Evolutionary conservation across 2,888 invertebrate genomes (phyloP).

Genomic region (Epinotia demarniana): DNA sequence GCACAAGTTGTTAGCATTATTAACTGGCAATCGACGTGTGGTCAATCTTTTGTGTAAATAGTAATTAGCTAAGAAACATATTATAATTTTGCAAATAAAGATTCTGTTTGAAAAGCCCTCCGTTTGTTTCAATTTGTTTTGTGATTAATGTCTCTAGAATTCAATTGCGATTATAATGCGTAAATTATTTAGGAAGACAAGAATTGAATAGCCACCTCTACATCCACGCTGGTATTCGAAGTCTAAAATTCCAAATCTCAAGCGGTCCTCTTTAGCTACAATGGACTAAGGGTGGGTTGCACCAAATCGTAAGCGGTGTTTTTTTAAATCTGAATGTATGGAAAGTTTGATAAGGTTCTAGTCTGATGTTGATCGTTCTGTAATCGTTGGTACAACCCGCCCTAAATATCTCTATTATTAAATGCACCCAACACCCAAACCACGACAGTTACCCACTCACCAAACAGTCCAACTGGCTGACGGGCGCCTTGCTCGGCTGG

Average conservation of each 20-base stretch:
- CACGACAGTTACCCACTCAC: slow-evolving; percentile 86
- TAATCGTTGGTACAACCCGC: no score
- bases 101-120: no score
- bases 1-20: neutral
- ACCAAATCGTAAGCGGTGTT: no score
- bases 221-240: neutral
- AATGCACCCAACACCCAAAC: slow-evolving; percentile 46
- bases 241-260: neutral
- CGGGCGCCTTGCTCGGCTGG: slow-evolving; percentile 94
- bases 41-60: neutral
- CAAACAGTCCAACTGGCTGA: slow-evolving; percentile 96
- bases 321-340: no score
- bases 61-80: no score
- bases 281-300: no score
- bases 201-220: neutral
- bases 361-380: no score
- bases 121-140: no score
- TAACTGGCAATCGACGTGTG: neutral
- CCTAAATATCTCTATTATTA: neutral
- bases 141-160: no score
- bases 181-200: neutral
- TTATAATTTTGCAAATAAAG: no score
- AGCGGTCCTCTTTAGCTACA: neutral
- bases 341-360: no score
- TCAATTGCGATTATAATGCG: neutral